These are phyloP conservation scores for Rousettus madagascariensis DNA, from an alignment of 2,797 vertebrate species.

Conservation along the genomic window DNA sequence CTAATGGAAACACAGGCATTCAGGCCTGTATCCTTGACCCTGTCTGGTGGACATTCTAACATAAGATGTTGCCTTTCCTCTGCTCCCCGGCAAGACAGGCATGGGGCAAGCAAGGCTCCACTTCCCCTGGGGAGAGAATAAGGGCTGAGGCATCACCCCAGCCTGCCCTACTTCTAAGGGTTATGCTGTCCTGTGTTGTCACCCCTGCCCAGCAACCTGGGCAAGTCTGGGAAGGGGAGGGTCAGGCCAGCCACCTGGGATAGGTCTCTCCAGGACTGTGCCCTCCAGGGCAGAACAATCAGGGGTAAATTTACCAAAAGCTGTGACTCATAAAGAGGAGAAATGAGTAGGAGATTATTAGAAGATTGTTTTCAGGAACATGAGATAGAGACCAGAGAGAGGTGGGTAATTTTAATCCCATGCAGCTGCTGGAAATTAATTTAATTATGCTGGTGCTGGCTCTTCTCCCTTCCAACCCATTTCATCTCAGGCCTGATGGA, in stretches of 20 bases:
- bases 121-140: not conserved
- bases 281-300: not conserved
- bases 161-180: not conserved
- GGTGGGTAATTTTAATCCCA: slow-evolving; percentile 62
- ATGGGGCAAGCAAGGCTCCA: not conserved
- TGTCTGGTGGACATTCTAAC: not conserved
- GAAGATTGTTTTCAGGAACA: slow-evolving; percentile 65
- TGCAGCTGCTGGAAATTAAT: slow-evolving; percentile 74
- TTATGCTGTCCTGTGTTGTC: not conserved
- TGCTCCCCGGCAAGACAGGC: not conserved
- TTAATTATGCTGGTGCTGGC: slow-evolving; percentile 43
- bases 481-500: slow-evolving; percentile 4
- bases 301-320: not conserved
- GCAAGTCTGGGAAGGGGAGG: not conserved
- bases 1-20: fast-evolving
- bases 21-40: not conserved
- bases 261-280: not conserved
- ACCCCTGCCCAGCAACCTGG: not conserved
- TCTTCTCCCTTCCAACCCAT: slow-evolving; percentile 34
- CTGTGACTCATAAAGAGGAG: not conserved
- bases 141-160: not conserved
- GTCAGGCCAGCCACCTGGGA: not conserved
- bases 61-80: not conserved
- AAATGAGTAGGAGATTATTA: not conserved
- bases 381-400: slow-evolving; percentile 58